Evolutionary conservation across 2,797 vertebrate species (phyloP), one percentile per base, ranked within the genome.

Genomic region (Meda fulgida): DNA sequence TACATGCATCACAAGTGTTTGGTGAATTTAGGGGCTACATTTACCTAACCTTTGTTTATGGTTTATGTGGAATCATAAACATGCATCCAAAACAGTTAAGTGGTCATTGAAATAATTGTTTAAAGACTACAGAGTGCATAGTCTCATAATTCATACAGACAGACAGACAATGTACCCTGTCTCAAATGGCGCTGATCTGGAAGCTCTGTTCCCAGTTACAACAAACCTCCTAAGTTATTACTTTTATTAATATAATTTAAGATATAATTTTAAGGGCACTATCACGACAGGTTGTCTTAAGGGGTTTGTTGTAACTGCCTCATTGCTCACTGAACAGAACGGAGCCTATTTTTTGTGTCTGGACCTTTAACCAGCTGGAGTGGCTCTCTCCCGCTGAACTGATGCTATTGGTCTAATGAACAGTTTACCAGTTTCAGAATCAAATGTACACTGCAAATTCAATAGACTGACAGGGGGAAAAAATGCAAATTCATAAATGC

Each of bases 321-420:
- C 13, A 14, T 18, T 10, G 16, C 14, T 6, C 6, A 65, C 29
- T 18, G 29, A 65, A 13, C 58, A 26, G 48, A 70, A 40, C 34
- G 23, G 5, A 71, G 53, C 11, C 21, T 66, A n/a, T 76, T 83
- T 66, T 83, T 46, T 46, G 73, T 55, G 46, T 18, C 81, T 67
- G 43, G 31, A 65, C 21, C 58, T 51, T 51, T 31, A 19, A 75
- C 53, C 71, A 81, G 70, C 29, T 73, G 70, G 70, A 75, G 11
- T n/a, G n/a, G 53, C 51, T n/a, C 40, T 63, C 40, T 26, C 13
- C 7, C 19, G 26, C 69, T 81, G 80, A 72, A 60, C 9, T 38
- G 58, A 83, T 51, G 31, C 29, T 65, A 7, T 36, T 48, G 21
- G 16, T 21, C 58, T 58, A 11, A 36, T 16, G 21, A 9, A 77